Evolutionary conservation across 2,888 invertebrate genomes (phyloP).

Genomic region (Fragum sueziense): DNA sequence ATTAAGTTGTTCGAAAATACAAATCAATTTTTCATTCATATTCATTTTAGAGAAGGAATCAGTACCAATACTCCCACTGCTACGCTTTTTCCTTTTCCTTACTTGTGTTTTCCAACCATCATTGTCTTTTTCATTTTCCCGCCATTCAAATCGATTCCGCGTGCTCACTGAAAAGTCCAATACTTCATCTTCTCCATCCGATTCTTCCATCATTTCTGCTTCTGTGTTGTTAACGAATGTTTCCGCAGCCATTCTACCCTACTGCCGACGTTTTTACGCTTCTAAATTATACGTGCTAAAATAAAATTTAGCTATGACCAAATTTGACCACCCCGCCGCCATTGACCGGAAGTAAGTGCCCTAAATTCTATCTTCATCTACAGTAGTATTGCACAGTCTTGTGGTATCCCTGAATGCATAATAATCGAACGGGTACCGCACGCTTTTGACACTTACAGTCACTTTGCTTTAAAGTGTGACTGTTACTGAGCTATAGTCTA

Average conservation of each 20-base stretch:
- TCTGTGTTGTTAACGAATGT: background rate
- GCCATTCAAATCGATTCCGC: background rate
- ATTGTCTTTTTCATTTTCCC: slow-evolving; percentile 12
- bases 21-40: background rate
- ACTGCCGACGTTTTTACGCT: background rate
- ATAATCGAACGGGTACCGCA: too few species aligned
- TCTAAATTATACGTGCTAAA: background rate
- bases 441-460: too few species aligned
- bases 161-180: background rate
- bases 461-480: too few species aligned
- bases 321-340: background rate
- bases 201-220: background rate
- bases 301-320: background rate
- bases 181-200: background rate
- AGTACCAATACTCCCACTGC: slow-evolving; percentile 2
- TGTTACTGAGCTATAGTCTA: too few species aligned
- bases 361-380: too few species aligned
- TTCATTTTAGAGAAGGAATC: background rate
- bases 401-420: too few species aligned
- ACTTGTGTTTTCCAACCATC: background rate
- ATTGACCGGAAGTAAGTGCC: background rate
- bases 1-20: slow-evolving; percentile 1
- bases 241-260: background rate
- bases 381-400: too few species aligned
- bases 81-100: background rate